phyloP scores from a whole-genome alignment of 2,797 vertebrate species.

The Acrossocheilus wenchowensis region DNA sequence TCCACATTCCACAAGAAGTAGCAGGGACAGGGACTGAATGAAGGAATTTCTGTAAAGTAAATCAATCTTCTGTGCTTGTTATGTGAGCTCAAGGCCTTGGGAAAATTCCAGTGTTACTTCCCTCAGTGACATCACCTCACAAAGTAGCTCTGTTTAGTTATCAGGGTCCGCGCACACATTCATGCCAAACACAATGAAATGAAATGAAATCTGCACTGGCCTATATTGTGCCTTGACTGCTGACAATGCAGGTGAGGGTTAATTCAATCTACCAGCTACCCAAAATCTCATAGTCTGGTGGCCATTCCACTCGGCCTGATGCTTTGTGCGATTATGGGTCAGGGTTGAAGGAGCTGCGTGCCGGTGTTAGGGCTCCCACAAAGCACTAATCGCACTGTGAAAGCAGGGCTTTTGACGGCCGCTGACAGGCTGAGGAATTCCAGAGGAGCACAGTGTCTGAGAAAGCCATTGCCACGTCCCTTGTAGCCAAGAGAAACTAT shows the following conservation, averaged over 20 bases:
- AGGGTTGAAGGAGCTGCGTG: slow-evolving; percentile 37
- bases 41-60: slow-evolving; percentile 14
- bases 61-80: slow-evolving; percentile 48
- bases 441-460: slow-evolving; percentile 35
- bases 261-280: slow-evolving; percentile 43
- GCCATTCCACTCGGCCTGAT: slow-evolving; percentile 42
- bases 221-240: slow-evolving; percentile 47
- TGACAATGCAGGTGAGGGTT: slow-evolving; percentile 51
- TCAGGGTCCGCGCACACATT: slow-evolving; percentile 40
- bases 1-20: not conserved
- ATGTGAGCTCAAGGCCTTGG: slow-evolving; percentile 41
- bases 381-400: slow-evolving; percentile 44
- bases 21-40: slow-evolving; percentile 9
- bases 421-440: slow-evolving; percentile 43
- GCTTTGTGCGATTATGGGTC: slow-evolving; percentile 52
- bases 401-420: slow-evolving; percentile 46
- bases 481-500: slow-evolving; percentile 33
- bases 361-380: slow-evolving; percentile 40
- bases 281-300: slow-evolving; percentile 15
- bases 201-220: slow-evolving; percentile 42
- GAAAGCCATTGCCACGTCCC: slow-evolving; percentile 45
- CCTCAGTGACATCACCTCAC: slow-evolving; percentile 42
- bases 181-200: slow-evolving; percentile 37
- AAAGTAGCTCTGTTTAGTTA: slow-evolving; percentile 38
- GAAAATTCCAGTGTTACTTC: slow-evolving; percentile 29